These are phyloP conservation scores for Climacteris rufus DNA, from an alignment of 2,113 vertebrate species.

Conservation along the genomic window DNA sequence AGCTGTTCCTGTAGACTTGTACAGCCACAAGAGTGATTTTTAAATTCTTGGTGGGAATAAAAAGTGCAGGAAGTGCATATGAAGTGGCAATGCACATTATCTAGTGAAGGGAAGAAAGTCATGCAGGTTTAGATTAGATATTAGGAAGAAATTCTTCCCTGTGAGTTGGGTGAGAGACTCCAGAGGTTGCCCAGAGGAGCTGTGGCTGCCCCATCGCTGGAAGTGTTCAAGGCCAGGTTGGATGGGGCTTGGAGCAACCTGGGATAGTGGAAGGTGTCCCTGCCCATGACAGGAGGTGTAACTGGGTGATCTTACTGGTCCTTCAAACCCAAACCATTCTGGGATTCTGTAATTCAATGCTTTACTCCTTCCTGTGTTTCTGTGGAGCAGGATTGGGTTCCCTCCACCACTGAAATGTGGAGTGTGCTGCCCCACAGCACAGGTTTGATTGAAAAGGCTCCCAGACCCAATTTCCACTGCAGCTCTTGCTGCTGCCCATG, in stretches of 20 bases:
- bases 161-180: not conserved
- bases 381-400: not conserved
- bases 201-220: not conserved
- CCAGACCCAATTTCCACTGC: not conserved
- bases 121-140: not conserved
- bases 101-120: not conserved
- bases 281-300: not conserved
- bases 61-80: not conserved
- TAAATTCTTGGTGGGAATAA: not conserved
- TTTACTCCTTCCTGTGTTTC: not conserved
- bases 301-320: not conserved
- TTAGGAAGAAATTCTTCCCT: not conserved
- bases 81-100: not conserved
- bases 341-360: not conserved
- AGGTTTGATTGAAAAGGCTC: not conserved
- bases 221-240: not conserved
- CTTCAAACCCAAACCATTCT: not conserved
- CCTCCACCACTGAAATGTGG: rapidly evolving
- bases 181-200: not conserved
- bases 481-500: not conserved
- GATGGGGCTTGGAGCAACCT: not conserved
- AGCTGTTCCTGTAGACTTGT: not conserved
- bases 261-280: not conserved
- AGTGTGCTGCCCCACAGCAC: not conserved
- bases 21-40: not conserved